Base-by-base conservation (phyloP, 2,113 vertebrate species). In the Lichenostomus cassidix region DNA sequence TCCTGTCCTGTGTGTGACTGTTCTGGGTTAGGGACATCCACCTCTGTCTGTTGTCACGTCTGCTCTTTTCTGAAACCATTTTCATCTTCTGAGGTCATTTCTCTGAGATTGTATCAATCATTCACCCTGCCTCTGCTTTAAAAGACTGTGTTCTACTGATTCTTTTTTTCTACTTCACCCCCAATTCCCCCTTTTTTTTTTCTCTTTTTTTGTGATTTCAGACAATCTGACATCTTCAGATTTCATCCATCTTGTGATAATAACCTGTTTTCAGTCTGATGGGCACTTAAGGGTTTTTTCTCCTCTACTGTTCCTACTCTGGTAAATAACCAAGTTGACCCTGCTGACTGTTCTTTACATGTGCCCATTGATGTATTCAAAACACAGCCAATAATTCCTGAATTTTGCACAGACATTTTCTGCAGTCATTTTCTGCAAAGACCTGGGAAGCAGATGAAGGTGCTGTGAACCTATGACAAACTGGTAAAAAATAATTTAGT, bases 1-100 rank as follows among this genome's bases (percentile, higher is more conserved):
- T 89, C 31, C 16, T 62, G 20, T 56, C 4, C 50, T 52, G 15
- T 10, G 7, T 50, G 14, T 58, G 33, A 37, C 22, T 62, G 0
- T 49, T 90, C 59, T 77, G 37, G 20, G 29, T 52, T 52, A 46
- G 27, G 16, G 12, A 21, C 7, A 55, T 56, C 18, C 8, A 87
- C 22, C 24, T 7, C 3, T 9, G 3, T 28, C 27, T 1, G 1
- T 21, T 52, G 5, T 9, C 8, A 23, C 1, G 0, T 20, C 13
- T 74, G 11, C 33, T 90, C 41, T 79, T 59, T 89, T 55, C 27
- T 50, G 39, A 46, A 94, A 50, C 18, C 18, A 11, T 11, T 76
- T 22, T 49, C 7, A 4, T 39, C 37, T 49, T 49, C 63, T 75
- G 19, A 18, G 8, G 7, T 39, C 33, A 75, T 50, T 65, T 60